Percentiles rank a stretch among this genome's conserved stretches.
Evolutionary conservation across 2,888 invertebrate genomes (phyloP).

Genomic region (Acleris laterana): DNA sequence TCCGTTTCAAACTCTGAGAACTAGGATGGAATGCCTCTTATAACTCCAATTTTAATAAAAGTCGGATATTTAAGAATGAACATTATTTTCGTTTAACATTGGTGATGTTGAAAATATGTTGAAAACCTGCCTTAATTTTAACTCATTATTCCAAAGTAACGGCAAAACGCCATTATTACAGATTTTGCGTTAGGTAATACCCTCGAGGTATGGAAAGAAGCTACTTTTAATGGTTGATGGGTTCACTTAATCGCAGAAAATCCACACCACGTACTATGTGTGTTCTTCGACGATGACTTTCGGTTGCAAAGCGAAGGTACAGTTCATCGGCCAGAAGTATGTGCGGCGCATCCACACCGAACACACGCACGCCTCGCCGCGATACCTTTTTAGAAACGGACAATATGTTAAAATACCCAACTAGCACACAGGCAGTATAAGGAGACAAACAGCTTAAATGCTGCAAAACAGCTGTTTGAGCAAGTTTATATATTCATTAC

Average conservation of each 20-base stretch:
- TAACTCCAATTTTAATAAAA: no score
- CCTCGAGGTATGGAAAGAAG: slow-evolving; percentile 20
- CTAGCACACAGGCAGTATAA: no score
- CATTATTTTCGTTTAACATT: no score
- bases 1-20: no score
- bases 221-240: slow-evolving; percentile 22
- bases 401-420: slow-evolving; percentile 14
- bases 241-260: slow-evolving; percentile 20
- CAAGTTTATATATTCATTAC: no score
- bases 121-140: no score
- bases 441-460: no score
- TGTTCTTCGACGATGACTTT: slow-evolving; percentile 39
- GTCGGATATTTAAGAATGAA: no score
- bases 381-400: slow-evolving; percentile 17
- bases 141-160: no score
- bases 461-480: no score
- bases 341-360: slow-evolving; percentile 5
- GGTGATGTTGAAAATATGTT: no score
- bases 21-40: no score
- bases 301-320: slow-evolving; percentile 41
- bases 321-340: slow-evolving; percentile 2
- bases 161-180: not conserved
- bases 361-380: slow-evolving; percentile 24
- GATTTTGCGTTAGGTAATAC: slow-evolving; percentile 15
- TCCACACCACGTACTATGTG: slow-evolving; percentile 28